Conservation (phyloP, 2,888 invertebrate species). For the Thelaira solivaga region DNA sequence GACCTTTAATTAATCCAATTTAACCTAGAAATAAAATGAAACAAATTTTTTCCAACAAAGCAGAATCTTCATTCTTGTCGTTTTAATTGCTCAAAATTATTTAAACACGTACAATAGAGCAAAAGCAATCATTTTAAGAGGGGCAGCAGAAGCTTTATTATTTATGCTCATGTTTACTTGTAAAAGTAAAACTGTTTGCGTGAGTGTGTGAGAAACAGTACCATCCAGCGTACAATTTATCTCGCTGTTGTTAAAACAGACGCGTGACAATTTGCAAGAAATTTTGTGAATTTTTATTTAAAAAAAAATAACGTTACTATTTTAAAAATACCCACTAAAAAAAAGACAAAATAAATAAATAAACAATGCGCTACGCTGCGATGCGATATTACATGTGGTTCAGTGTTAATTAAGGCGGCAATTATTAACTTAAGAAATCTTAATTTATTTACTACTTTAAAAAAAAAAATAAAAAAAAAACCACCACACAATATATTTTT, state of each 20-base stretch:
- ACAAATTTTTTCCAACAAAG: background rate
- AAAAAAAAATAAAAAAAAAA: too few species aligned
- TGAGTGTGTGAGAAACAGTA: background rate
- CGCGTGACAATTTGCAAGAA: conserved; percentile 53
- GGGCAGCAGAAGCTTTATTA: too few species aligned
- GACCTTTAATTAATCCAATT: background rate
- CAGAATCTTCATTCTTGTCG: background rate
- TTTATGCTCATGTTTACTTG: background rate
- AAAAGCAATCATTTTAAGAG: background rate
- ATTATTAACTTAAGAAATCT: conserved; percentile 15
- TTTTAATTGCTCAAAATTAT: conserved; percentile 6
- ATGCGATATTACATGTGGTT: background rate
- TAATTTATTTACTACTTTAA: background rate
- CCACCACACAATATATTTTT: too few species aligned
- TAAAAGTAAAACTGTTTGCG: background rate
- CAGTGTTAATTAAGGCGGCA: conserved; percentile 24
- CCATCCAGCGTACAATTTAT: background rate
- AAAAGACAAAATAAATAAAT: background rate
- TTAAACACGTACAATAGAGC: background rate
- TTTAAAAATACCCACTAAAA: background rate
- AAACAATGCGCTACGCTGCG: too few species aligned
- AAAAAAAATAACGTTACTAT: background rate
- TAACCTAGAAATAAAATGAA: background rate
- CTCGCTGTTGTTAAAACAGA: conserved; percentile 5
- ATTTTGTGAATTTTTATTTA: conserved; percentile 26